A percentile compares a stretch with the other conserved stretches of the same genome.
Conservation (phyloP, 2,888 invertebrate species). For the Drosophila bunnanda region DNA sequence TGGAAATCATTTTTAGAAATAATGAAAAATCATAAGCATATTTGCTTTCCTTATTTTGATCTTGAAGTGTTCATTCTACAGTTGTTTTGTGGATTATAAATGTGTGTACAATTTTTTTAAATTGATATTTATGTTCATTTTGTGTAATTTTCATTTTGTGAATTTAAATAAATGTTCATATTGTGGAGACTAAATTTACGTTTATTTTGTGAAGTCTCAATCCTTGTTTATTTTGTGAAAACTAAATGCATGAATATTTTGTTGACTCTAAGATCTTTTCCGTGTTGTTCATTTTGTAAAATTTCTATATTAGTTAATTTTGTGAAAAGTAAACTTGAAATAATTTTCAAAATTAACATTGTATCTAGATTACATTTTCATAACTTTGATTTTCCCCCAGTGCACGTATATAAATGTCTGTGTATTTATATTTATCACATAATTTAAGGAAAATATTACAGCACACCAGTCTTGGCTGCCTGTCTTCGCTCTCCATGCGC, state of each 20-base stretch:
- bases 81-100: too few species aligned
- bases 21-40: neutral
- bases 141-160: too few species aligned
- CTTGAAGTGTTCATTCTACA: neutral
- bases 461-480: slow-evolving; percentile 53
- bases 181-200: too few species aligned
- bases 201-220: too few species aligned
- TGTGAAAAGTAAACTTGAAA: neutral
- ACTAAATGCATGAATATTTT: too few species aligned
- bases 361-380: neutral
- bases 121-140: too few species aligned
- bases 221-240: too few species aligned
- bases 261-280: too few species aligned
- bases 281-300: too few species aligned
- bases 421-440: slow-evolving; percentile 74
- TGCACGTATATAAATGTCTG: slow-evolving; percentile 39
- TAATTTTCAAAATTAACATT: too few species aligned
- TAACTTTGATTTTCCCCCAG: slow-evolving; percentile 2
- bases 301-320: neutral
- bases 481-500: slow-evolving; percentile 34
- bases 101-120: too few species aligned
- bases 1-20: neutral
- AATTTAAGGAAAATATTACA: slow-evolving; percentile 75
- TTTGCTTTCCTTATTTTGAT: neutral
- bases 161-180: too few species aligned